These are phyloP conservation scores for Potorous gilbertii DNA, from an alignment of 2,797 vertebrate genomes.

Conservation along the genomic window DNA sequence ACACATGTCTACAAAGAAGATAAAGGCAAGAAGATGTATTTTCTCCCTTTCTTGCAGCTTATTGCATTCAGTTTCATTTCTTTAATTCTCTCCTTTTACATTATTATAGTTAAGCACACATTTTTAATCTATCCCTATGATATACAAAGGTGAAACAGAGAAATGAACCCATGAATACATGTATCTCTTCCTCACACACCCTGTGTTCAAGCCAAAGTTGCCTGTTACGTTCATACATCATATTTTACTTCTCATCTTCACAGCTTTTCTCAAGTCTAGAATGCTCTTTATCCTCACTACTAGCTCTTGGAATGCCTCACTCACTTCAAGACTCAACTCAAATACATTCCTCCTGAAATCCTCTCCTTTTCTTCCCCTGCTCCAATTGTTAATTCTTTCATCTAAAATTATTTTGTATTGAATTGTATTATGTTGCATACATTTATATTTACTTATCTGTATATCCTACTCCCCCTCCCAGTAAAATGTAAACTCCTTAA, in stretches of 20 bases:
- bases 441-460: background rate
- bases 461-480: background rate
- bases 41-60: background rate
- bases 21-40: background rate
- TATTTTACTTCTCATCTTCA: background rate
- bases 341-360: background rate
- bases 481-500: background rate
- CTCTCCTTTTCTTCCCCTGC: background rate
- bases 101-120: background rate
- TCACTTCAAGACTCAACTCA: background rate
- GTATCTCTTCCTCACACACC: background rate
- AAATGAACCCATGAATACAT: background rate
- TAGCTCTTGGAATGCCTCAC: background rate
- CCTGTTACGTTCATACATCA: background rate
- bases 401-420: background rate
- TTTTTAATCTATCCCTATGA: background rate
- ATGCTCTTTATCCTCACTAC: background rate
- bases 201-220: background rate
- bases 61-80: background rate
- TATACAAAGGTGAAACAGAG: background rate
- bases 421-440: background rate
- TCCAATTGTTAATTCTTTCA: background rate
- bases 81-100: background rate
- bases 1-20: background rate
- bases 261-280: background rate